Evolutionary conservation across 2,797 vertebrate species (phyloP).

Genomic region (Rachycentron canadum): DNA sequence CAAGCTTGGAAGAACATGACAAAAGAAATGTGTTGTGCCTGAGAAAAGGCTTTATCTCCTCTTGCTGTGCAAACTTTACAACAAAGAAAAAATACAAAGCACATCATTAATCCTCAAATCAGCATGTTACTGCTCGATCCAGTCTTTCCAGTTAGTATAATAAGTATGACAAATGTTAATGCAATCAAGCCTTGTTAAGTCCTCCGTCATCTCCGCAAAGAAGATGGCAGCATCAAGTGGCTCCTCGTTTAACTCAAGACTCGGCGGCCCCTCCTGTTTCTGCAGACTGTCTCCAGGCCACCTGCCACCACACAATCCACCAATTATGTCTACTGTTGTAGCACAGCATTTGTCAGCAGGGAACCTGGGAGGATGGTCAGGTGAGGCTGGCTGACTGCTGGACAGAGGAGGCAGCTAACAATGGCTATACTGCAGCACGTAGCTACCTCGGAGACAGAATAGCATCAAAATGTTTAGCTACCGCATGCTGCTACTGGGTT

Average conservation of each 20-base stretch:
- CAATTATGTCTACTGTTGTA: conserved; percentile 76
- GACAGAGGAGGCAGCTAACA: conserved; percentile 11
- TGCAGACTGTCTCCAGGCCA: conserved; percentile 63
- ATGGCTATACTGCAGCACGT: conserved; percentile 40
- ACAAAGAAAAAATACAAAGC: conserved; percentile 61
- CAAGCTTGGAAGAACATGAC: conserved; percentile 35
- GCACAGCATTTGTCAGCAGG: conserved; percentile 75
- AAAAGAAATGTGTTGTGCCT: conserved; percentile 52
- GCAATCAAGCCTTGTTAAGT: conserved; percentile 85
- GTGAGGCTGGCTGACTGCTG: conserved; percentile 28
- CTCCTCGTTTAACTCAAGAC: conserved; percentile 67
- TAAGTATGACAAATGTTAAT: conserved; percentile 84
- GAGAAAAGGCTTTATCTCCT: conserved; percentile 54
- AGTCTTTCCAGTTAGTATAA: conserved; percentile 72
- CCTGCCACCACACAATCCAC: conserved; percentile 73
- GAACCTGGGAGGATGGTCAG: conserved; percentile 64
- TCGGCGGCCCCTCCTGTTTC: conserved; percentile 64
- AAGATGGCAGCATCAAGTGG: conserved; percentile 74
- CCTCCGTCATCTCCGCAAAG: conserved; percentile 70
- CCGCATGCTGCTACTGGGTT: conserved; percentile 72
- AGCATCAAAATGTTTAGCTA: conserved; percentile 73
- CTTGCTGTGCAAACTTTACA: conserved; percentile 59
- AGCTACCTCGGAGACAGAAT: conserved; percentile 39
- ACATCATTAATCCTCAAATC: conserved; percentile 78
- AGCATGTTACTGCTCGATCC: conserved; percentile 73